phyloP scores from a whole-genome alignment of 1,140 invertebrate genomes.

The Neotoxoptera formosana region DNA sequence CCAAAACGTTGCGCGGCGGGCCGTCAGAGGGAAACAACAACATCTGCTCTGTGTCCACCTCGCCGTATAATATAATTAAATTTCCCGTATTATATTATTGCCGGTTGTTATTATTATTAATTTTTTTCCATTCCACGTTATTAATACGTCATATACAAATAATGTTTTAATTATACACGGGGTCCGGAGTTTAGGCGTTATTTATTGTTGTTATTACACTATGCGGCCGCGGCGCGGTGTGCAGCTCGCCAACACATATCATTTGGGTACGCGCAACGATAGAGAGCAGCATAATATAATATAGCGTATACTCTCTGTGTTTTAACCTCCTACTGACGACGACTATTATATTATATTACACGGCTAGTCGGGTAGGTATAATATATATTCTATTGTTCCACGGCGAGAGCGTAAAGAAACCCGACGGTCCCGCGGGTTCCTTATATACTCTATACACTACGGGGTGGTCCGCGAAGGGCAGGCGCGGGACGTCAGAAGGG shows the following conservation, averaged over 20 bases:
- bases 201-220: conserved; percentile 41
- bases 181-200: conserved; percentile 20
- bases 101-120: not conserved
- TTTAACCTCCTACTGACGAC: conserved; percentile 15
- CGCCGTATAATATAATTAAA: conserved; percentile 31
- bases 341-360: no score
- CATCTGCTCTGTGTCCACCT: conserved; percentile 38
- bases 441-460: no score
- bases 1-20: not conserved
- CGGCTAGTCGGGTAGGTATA: no score
- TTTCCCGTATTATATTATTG: not conserved
- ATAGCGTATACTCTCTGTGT: no score
- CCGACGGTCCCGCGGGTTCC: not conserved
- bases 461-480: conserved; percentile 47
- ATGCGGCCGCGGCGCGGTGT: no score
- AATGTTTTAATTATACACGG: conserved; percentile 55
- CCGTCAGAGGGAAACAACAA: conserved; percentile 12
- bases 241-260: not conserved
- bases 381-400: conserved; percentile 43
- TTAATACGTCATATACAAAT: conserved; percentile 43
- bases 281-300: not conserved
- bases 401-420: not conserved
- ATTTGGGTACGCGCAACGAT: not conserved
- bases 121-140: conserved; percentile 15
- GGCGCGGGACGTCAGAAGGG: conserved; percentile 40